Conservation (phyloP, 2,113 vertebrate species). For the Embiotoca jacksoni region DNA sequence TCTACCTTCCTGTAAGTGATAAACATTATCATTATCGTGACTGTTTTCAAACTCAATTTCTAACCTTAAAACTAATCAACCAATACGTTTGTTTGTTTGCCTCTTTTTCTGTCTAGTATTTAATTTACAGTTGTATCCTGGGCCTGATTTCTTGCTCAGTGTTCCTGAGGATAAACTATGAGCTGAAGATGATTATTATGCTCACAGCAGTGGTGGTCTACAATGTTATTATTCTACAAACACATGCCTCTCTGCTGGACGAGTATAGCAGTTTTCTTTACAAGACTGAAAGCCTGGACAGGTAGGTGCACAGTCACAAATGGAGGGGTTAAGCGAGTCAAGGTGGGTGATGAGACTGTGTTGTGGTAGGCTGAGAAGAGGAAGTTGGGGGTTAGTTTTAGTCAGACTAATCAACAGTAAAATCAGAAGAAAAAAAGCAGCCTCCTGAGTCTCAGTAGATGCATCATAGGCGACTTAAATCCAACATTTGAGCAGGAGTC, state of each 20-base stretch:
- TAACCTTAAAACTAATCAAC: constrained; percentile 11
- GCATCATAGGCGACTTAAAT: neutral
- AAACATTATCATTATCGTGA: neutral
- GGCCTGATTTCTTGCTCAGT: constrained; percentile 96
- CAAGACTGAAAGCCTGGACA: constrained; percentile 86
- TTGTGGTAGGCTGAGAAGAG: too few species aligned
- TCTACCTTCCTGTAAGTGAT: constrained; percentile 95
- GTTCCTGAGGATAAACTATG: constrained; percentile 97
- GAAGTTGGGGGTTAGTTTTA: too few species aligned
- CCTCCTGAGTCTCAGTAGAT: too few species aligned
- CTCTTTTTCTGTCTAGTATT: constrained; percentile 86
- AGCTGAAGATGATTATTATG: constrained; percentile 98
- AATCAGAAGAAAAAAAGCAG: too few species aligned
- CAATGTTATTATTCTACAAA: constrained; percentile 94
- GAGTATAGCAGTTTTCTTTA: constrained; percentile 94
- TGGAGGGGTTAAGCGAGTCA: too few species aligned
- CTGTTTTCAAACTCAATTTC: neutral
- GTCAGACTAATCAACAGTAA: too few species aligned
- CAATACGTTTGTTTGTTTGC: too few species aligned
- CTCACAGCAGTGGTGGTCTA: constrained; percentile 92
- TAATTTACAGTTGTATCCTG: constrained; percentile 98
- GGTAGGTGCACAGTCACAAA: constrained; percentile 78
- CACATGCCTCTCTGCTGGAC: constrained; percentile 90
- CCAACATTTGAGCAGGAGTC: neutral
- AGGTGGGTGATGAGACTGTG: neutral